These are phyloP conservation scores for Xerus rutilus DNA, from an alignment of 2,797 vertebrate species.

Conservation along the genomic window DNA sequence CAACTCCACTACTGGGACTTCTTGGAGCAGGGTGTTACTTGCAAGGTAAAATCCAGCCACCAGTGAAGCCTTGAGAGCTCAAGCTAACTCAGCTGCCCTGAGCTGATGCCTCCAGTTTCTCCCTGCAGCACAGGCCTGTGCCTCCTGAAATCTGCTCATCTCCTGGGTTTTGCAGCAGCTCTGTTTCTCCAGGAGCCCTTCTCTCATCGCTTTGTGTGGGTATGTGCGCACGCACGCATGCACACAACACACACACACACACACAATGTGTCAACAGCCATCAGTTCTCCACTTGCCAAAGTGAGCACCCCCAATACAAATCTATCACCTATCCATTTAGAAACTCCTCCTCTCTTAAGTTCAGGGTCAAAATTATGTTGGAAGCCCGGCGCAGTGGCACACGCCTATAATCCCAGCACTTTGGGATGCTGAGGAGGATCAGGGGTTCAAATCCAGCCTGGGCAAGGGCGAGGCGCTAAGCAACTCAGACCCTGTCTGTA, in stretches of 20 bases:
- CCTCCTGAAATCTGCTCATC: too few relatives aligned
- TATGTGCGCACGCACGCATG: too few relatives aligned
- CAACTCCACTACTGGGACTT: neutral
- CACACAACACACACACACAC: too few relatives aligned
- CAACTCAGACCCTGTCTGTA: too few relatives aligned
- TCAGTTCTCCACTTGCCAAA: neutral
- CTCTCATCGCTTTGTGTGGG: neutral
- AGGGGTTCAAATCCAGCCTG: too few relatives aligned
- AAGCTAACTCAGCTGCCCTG: neutral
- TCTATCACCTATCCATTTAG: neutral
- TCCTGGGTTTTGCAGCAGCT: neutral
- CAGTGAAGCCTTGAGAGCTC: neutral
- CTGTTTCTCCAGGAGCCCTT: neutral
- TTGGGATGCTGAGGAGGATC: too few relatives aligned
- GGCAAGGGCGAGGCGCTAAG: too few relatives aligned
- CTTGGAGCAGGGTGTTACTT: too few relatives aligned
- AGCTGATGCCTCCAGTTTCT: neutral
- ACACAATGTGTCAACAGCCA: too few relatives aligned
- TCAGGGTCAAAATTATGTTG: neutral
- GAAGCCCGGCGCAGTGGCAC: too few relatives aligned
- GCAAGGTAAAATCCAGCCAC: neutral
- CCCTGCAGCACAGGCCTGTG: neutral
- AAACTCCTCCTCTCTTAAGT: neutral
- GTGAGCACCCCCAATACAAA: neutral
- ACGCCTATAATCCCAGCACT: too few relatives aligned